Conservation (phyloP, 2,113 vertebrate species). For the Bambusicola thoracicus region DNA sequence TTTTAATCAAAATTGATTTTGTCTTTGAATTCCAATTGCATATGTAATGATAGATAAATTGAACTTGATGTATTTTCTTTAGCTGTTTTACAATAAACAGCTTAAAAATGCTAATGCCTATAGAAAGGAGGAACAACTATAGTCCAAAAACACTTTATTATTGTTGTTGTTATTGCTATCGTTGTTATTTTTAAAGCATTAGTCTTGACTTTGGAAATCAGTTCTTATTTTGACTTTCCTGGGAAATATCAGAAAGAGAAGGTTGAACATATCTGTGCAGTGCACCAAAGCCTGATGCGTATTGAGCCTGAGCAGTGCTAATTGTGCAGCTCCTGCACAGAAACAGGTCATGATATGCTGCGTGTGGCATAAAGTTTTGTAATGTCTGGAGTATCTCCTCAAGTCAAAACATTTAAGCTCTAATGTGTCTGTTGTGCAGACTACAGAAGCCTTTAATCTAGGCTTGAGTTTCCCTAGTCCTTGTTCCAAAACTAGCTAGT, state of each 20-base stretch:
- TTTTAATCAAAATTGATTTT: neutral
- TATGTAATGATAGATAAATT: neutral
- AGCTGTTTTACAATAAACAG: neutral
- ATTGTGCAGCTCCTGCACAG: neutral
- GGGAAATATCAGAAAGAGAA: neutral
- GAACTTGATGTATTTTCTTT: neutral
- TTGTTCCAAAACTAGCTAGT: neutral
- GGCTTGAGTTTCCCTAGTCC: neutral
- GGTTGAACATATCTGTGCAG: neutral
- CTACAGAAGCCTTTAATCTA: neutral
- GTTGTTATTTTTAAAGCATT: neutral
- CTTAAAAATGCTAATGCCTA: neutral
- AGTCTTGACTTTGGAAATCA: neutral
- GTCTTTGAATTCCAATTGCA: accelerated
- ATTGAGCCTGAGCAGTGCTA: accelerated
- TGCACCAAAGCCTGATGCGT: neutral
- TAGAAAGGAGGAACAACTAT: neutral
- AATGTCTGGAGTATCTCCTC: neutral
- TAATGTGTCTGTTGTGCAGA: neutral
- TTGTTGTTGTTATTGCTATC: neutral
- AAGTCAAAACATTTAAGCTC: neutral
- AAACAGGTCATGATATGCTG: neutral
- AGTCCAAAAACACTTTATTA: neutral
- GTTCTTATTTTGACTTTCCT: neutral
- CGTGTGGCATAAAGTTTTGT: neutral